phyloP scores from a whole-genome alignment of 2,888 invertebrate genomes.

The Emmelina monodactyla region DNA sequence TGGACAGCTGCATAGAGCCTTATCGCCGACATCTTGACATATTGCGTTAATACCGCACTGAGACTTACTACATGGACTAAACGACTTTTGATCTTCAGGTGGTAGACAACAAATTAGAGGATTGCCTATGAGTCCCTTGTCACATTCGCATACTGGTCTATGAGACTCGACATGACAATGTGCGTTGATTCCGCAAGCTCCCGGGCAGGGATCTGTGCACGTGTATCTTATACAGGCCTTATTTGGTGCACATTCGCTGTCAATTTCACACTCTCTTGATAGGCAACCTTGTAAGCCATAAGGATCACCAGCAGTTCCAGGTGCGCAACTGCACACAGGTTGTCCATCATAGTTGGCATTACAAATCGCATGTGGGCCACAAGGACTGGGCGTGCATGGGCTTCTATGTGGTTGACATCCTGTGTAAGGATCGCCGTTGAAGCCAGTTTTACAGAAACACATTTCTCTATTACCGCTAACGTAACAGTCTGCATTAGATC shows the following conservation, averaged over 20 bases:
- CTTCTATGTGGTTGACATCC: conserved; percentile 76
- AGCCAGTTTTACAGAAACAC: conserved; percentile 82
- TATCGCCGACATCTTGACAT: conserved; percentile 73
- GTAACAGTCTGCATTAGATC: conserved; percentile 83
- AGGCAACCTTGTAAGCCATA: conserved; percentile 75
- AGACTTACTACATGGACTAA: conserved; percentile 75
- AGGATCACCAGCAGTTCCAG: conserved; percentile 80
- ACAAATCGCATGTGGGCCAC: conserved; percentile 81
- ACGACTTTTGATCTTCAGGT: conserved; percentile 57
- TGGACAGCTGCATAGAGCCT: conserved; percentile 80
- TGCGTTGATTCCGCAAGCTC: conserved; percentile 79
- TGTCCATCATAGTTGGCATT: conserved; percentile 72
- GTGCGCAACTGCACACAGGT: conserved; percentile 76
- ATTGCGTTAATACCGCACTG: conserved; percentile 83
- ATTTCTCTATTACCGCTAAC: conserved; percentile 82
- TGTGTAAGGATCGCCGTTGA: conserved; percentile 79
- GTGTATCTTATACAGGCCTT: conserved; percentile 82
- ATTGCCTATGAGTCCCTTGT: conserved; percentile 76
- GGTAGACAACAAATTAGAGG: conserved; percentile 77
- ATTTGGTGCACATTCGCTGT: conserved; percentile 76
- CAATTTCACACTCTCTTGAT: conserved; percentile 81
- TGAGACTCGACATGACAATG: conserved; percentile 79
- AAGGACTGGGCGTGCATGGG: conserved; percentile 81
- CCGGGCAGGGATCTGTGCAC: conserved; percentile 84
- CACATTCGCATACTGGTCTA: conserved; percentile 81